phyloP scores from a whole-genome alignment of 2,888 invertebrate genomes.

The Ectemnius continuus region DNA sequence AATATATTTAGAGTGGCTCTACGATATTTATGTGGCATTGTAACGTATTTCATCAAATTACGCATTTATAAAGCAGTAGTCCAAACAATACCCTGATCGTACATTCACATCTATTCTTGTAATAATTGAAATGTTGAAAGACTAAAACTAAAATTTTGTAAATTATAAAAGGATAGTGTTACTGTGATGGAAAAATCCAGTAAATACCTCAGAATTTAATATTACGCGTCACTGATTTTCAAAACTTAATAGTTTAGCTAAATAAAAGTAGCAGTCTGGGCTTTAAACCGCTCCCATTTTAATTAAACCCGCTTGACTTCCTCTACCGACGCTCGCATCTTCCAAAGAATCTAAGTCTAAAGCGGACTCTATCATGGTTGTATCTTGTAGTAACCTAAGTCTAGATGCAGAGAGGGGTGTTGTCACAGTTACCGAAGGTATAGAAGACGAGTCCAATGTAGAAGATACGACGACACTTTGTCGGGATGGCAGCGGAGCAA shows the following conservation, averaged over 20 bases:
- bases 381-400: constrained; percentile 89
- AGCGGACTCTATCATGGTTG: constrained; percentile 94
- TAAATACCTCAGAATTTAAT: constrained; percentile 19
- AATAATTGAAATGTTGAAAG: background rate
- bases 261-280: constrained; percentile 38
- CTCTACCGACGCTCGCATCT: constrained; percentile 84
- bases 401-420: constrained; percentile 82
- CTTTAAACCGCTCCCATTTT: constrained; percentile 80
- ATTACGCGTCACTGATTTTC: constrained; percentile 30
- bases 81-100: background rate
- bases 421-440: constrained; percentile 71
- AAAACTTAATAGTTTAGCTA: constrained; percentile 41
- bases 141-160: background rate
- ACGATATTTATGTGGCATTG: too few species aligned
- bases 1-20: background rate
- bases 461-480: constrained; percentile 70
- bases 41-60: too few species aligned
- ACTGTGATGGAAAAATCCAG: background rate
- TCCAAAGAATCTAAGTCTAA: constrained; percentile 92
- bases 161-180: background rate
- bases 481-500: constrained; percentile 75
- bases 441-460: constrained; percentile 63
- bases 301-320: constrained; percentile 84
- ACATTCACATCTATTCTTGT: too few species aligned
- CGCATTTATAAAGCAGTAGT: background rate